Percentiles rank a stretch among this genome's conserved stretches.
Conservation (phyloP, 2,113 vertebrate species). For the Propithecus coquereli region DNA sequence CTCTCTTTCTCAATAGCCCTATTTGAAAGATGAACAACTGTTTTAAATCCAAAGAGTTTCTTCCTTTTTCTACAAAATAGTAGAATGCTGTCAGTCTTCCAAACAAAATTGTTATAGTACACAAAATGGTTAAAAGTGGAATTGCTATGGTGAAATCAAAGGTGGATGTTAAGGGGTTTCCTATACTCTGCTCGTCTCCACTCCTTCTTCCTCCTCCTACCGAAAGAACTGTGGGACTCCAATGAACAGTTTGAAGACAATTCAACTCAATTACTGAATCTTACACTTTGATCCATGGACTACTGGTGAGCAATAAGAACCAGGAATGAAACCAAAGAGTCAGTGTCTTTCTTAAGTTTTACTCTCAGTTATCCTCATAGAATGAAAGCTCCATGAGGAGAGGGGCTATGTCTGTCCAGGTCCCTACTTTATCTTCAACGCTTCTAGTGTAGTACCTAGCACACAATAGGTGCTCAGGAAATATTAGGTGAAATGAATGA, state of each 20-base stretch:
- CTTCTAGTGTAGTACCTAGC: neutral
- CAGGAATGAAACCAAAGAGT: neutral
- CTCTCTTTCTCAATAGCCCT: neutral
- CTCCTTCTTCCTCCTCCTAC: neutral
- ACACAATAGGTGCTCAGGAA: neutral
- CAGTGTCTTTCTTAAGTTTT: neutral
- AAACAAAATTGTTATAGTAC: neutral
- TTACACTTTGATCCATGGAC: neutral
- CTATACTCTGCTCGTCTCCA: neutral
- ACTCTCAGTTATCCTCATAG: neutral
- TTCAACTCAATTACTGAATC: neutral
- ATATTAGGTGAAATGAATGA: neutral
- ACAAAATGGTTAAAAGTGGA: neutral
- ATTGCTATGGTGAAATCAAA: neutral
- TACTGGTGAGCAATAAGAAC: neutral
- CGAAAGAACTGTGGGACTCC: neutral
- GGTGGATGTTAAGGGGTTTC: neutral
- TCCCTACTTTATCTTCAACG: neutral
- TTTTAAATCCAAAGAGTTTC: neutral
- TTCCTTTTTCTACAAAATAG: neutral
- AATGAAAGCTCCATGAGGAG: neutral
- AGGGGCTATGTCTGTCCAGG: neutral
- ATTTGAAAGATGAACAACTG: neutral
- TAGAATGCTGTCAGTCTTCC: neutral
- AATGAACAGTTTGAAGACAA: neutral